Evolutionary conservation across 2,113 vertebrate genomes (phyloP), one percentile per base, ranked within the genome.

Genomic region (Callipepla squamata): DNA sequence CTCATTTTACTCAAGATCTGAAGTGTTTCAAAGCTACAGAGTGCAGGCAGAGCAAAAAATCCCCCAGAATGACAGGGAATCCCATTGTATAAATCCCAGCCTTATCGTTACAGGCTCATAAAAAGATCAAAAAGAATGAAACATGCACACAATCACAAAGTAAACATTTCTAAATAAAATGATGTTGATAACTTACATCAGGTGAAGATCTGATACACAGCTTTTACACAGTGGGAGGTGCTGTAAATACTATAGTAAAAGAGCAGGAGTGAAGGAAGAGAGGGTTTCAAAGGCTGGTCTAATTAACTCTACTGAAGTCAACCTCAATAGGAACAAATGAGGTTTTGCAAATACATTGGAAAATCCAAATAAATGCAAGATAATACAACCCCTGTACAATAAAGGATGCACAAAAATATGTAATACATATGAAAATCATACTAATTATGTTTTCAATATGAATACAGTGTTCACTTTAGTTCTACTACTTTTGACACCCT

Each of bases 61-160:
- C 53, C 73, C 76, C 86, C 74, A 92, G 81, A 96, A 92, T 0
- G 70, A 94, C 75, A 90, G 85, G 68, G 74, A 80, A 51, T 92
- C 86, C 66, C 21, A 58, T 58, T 0, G 1, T 67, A 63, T 82
- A 70, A 89, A 94, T 88, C 83, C 74, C 87, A 94, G 47, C 57
- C 44, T 87, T 85, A 53, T 65, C 32, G 61, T 93, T 81, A 61
- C 3, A 58, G 34, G 78, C 32, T 34, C 84, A 40, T 76, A 89
- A 90, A 79, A 78, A 93, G 78, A 96, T 83, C 67, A 91, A 92
- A 94, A 90, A 81, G 75, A 87, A 93, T 80, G 73, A 80, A 90
- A 84, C 51, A 63, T 30, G 44, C 26, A 44, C 36, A 66, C 18
- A 87, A 21, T 85, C 72, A 70, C 67, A 85, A 83, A 93, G 65